Evolutionary conservation across 2,797 vertebrate genomes (phyloP).

Genomic region (Cheirogaleus major): DNA sequence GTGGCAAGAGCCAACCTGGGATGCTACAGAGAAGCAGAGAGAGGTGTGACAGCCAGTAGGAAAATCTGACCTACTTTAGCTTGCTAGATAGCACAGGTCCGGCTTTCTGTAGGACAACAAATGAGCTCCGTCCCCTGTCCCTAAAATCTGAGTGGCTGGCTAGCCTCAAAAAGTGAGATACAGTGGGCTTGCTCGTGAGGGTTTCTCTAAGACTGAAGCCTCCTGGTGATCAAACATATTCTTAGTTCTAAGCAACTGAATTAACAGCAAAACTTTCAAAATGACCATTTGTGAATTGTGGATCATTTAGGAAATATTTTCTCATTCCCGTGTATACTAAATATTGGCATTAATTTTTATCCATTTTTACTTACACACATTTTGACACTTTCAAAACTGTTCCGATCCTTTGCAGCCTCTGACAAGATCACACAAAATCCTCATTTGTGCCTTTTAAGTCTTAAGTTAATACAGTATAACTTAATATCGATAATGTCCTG

Average conservation of each 20-base stretch:
- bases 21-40: background rate
- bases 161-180: background rate
- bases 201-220: background rate
- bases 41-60: background rate
- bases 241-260: background rate
- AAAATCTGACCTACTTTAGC: background rate
- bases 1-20: background rate
- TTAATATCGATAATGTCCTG: background rate
- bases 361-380: background rate
- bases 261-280: background rate
- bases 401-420: background rate
- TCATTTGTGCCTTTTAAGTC: background rate
- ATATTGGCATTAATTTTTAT: background rate
- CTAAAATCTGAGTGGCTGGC: background rate
- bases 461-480: background rate
- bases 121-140: background rate
- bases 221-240: background rate
- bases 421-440: background rate
- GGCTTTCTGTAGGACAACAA: fast-evolving
- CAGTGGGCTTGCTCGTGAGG: background rate
- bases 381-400: background rate
- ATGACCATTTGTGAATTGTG: background rate
- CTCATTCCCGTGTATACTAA: background rate
- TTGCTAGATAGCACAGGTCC: background rate
- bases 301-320: background rate